A percentile compares a stretch with the other conserved stretches of the same genome.
Evolutionary conservation across 1,140 invertebrate genomes (phyloP).

Genomic region (Vollenhovia emeryi): DNA sequence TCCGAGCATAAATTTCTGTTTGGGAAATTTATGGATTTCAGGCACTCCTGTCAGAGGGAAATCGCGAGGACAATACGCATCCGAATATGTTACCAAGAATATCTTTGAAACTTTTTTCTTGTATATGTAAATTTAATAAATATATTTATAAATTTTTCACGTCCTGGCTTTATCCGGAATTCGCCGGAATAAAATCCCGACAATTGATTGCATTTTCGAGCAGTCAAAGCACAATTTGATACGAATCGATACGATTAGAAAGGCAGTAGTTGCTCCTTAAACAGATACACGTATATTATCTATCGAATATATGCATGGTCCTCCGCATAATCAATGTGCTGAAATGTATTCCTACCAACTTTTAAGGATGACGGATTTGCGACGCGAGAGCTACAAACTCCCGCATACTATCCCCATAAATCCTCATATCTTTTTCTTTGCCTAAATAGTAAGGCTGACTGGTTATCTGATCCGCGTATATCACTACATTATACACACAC

Average conservation of each 20-base stretch:
- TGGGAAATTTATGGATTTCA: not conserved
- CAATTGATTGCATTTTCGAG: not conserved
- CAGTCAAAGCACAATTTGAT: not conserved
- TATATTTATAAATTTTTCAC: not conserved
- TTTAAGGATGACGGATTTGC: not conserved
- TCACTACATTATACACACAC: not conserved
- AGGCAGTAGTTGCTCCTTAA: not conserved
- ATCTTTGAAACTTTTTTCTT: no score
- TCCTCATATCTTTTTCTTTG: constrained; percentile 2
- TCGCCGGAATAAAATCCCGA: not conserved
- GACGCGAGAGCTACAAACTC: not conserved
- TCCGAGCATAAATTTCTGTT: not conserved
- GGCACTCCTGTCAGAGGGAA: not conserved
- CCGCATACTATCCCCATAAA: constrained; percentile 4
- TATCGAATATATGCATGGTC: not conserved
- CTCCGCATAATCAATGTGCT: not conserved
- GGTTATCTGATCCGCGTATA: constrained; percentile 16
- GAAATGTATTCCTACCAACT: not conserved
- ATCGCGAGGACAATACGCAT: no score
- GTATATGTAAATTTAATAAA: not conserved
- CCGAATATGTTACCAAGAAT: no score
- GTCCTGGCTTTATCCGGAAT: not conserved
- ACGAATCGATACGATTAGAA: not conserved
- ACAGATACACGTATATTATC: not conserved
- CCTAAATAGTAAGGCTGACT: not conserved